Conservation (phyloP, 2,113 vertebrate species). For the Pangasianodon hypophthalmus region DNA sequence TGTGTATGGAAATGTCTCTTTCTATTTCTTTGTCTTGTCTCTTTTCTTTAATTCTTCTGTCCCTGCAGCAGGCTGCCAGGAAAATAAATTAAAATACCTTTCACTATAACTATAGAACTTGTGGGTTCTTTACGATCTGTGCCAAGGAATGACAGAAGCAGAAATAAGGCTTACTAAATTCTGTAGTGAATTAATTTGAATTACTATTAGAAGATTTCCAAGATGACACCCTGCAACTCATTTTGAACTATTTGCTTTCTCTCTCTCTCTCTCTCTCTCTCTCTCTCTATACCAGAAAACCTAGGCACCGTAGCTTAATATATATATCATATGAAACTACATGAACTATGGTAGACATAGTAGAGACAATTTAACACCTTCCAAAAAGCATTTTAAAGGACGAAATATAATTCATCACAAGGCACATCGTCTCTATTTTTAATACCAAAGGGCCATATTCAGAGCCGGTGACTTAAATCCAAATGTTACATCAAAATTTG, state of each 20-base stretch:
- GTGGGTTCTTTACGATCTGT: background rate
- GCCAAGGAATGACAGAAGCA: background rate
- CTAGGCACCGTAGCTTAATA: no score
- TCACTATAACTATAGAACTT: background rate
- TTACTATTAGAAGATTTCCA: background rate
- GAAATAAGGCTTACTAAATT: background rate
- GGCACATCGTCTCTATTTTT: background rate
- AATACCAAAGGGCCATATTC: background rate
- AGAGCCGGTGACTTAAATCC: background rate
- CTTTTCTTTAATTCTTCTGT: background rate
- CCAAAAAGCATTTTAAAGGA: background rate
- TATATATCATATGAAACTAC: background rate
- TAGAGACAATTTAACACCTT: background rate
- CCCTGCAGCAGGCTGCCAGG: background rate
- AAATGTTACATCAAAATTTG: background rate
- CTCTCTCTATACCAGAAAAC: background rate
- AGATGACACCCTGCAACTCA: background rate
- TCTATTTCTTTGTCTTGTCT: background rate
- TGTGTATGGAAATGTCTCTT: background rate
- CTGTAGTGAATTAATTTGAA: slow-evolving; percentile 2
- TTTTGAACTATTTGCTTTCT: background rate
- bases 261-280: background rate
- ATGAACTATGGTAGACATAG: background rate
- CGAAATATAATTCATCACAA: background rate
- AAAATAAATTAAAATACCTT: background rate